Evolutionary conservation across 2,888 invertebrate genomes (phyloP).

Genomic region (Hypena proboscidalis): DNA sequence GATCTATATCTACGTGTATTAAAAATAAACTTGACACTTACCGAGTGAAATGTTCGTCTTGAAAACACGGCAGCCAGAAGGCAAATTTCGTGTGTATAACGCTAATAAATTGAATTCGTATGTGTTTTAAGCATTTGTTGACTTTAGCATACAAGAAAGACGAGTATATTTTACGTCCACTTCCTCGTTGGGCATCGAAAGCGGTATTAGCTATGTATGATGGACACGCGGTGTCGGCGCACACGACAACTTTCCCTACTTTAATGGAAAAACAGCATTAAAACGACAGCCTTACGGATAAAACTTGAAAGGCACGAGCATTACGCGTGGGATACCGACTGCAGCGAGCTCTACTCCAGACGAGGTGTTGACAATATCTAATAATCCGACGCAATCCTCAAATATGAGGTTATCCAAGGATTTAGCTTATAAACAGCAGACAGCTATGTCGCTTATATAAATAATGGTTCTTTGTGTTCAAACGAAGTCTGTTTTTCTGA

Average conservation of each 20-base stretch:
- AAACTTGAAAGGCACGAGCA: constrained; percentile 61
- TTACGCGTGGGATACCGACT: constrained; percentile 55
- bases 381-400: constrained; percentile 32
- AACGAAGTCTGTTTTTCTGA: neutral
- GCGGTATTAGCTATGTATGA: constrained; percentile 77
- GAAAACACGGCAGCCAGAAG: constrained; percentile 9
- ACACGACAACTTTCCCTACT: constrained; percentile 80
- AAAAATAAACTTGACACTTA: constrained; percentile 27
- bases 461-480: neutral
- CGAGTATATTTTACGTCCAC: constrained; percentile 53
- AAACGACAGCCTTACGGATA: constrained; percentile 63
- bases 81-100: constrained; percentile 4
- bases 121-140: constrained; percentile 35
- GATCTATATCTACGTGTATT: constrained; percentile 19
- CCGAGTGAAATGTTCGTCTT: constrained; percentile 16
- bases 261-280: constrained; percentile 79
- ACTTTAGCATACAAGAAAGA: constrained; percentile 27
- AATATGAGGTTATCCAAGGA: constrained; percentile 13
- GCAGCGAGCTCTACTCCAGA: constrained; percentile 49
- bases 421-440: neutral
- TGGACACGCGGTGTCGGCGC: constrained; percentile 65
- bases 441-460: neutral
- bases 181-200: constrained; percentile 78
- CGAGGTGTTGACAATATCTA: constrained; percentile 46
- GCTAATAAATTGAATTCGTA: neutral